Evolutionary conservation across 2,797 vertebrate species (phyloP), one percentile per base, ranked within the genome.

Genomic region (Oreonectes daqikongensis): DNA sequence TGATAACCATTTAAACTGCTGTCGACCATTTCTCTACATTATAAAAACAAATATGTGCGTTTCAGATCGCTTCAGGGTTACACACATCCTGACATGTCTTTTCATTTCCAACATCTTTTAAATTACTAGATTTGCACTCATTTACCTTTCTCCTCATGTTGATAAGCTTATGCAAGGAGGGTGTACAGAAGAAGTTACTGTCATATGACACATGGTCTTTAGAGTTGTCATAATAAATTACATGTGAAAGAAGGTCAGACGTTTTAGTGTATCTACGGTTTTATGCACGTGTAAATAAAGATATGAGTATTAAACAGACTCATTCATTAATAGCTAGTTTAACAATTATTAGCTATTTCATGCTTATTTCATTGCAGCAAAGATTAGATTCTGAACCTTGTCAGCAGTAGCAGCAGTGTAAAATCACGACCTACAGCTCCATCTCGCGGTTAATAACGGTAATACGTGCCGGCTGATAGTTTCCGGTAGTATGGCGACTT

Each of bases 401-500:
- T 46, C 44, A 46, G 15, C 12, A n/a, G 6, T 3, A 3, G 6
- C 32, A 32, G n/a, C 14, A 38, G 6, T 48, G n/a, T 20, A 11
- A 42, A 53, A 17, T 18, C 7, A 17, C 26, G 60, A 10, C 46
- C 10, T 14, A 46, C 77, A 53, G 85, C 88, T 78, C 87, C 90
- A 68, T 77, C 85, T 66, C 18, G 82, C 79, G 91, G 79, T 38
- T 0, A 18, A 5, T 2, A 0, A 1, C 17, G 12, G 3, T 38
- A 82, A 4, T 67, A 61, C 86, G 83, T 0, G 17, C 83, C 84
- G 81, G 85, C 60, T 74, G 50, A 11, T 88, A 84, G 69, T 93
- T 94, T 94, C 93, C 93, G 93, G 93, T 93, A 88, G 92, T 89
- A 94, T 94, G 93, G 92, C 92, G 92, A 89, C 92, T 81, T 82